Conservation (phyloP, 1,140 invertebrate species). For the Zaprionus tsacasi region DNA sequence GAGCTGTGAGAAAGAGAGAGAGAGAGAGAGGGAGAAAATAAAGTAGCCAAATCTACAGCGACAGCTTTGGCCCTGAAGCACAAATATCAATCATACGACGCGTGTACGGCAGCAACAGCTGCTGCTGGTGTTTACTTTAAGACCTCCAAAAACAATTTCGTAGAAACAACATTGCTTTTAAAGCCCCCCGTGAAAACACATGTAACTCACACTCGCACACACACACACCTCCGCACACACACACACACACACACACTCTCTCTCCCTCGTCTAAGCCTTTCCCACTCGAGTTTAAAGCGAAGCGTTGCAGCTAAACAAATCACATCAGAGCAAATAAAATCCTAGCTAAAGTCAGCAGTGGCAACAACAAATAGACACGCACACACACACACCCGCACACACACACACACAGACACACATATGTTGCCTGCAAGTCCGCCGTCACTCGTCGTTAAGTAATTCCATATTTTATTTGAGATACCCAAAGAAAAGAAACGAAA, state of each 20-base stretch:
- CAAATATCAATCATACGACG: constrained; percentile 67
- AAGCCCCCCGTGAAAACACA: constrained; percentile 62
- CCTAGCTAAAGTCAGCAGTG: constrained; percentile 58
- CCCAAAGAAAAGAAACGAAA: neutral
- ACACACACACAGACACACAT: constrained; percentile 11
- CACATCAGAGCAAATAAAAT: constrained; percentile 80
- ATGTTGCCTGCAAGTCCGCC: constrained; percentile 29
- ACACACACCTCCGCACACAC: constrained; percentile 16
- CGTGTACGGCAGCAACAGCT: constrained; percentile 35
- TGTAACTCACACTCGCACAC: constrained; percentile 52
- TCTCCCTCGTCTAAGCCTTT: constrained; percentile 35
- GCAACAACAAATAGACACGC: constrained; percentile 67
- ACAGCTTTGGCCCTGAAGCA: constrained; percentile 25
- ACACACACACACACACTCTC: constrained; percentile 3
- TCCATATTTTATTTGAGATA: constrained; percentile 78
- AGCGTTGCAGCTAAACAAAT: constrained; percentile 67
- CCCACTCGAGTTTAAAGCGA: constrained; percentile 71
- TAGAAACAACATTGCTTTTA: constrained; percentile 71
- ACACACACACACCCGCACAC: constrained; percentile 21
- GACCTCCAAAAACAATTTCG: constrained; percentile 56
- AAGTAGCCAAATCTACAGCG: constrained; percentile 25
- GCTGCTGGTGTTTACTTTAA: constrained; percentile 48
- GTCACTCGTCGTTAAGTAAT: constrained; percentile 71
- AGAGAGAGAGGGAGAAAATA: neutral
- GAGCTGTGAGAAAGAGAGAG: neutral